phyloP scores from a whole-genome alignment of 2,888 invertebrate species.

The Abrostola tripartita region DNA sequence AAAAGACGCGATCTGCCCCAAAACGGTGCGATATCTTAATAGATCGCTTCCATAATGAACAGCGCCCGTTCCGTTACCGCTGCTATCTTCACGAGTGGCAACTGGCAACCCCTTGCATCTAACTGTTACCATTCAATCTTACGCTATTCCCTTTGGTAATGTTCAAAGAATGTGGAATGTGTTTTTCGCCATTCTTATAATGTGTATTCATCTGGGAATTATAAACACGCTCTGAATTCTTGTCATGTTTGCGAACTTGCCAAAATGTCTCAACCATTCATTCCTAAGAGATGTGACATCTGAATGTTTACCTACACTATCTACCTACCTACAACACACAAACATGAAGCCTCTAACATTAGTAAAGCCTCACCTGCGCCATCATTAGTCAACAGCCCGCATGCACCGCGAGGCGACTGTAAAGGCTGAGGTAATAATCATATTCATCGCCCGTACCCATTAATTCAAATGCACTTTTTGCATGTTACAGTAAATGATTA shows the following conservation, averaged over 20 bases:
- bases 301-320: conserved; percentile 6
- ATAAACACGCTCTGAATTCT: conserved; percentile 14
- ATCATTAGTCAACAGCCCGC: too few relatives aligned
- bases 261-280: conserved; percentile 35
- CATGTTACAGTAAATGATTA: neutral
- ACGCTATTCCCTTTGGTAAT: conserved; percentile 6
- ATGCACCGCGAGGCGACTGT: neutral
- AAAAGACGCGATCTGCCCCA: conserved; percentile 38
- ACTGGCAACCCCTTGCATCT: neutral
- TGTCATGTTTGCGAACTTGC: conserved; percentile 44
- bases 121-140: neutral
- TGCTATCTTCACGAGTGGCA: neutral
- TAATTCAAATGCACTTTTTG: conserved; percentile 2
- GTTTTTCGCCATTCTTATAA: conserved; percentile 18
- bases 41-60: conserved; percentile 35
- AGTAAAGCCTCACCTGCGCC: too few relatives aligned
- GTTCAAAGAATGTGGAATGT: conserved; percentile 15
- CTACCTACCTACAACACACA: too few relatives aligned
- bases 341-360: too few relatives aligned
- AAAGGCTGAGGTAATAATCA: neutral
- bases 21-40: conserved; percentile 49
- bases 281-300: conserved; percentile 22
- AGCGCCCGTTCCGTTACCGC: conserved; percentile 10
- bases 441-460: neutral
- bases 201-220: conserved; percentile 36